A percentile compares a stretch with the other conserved stretches of the same genome.
Evolutionary conservation across 2,797 vertebrate species (phyloP).

Genomic region (Propithecus deckenii): DNA sequence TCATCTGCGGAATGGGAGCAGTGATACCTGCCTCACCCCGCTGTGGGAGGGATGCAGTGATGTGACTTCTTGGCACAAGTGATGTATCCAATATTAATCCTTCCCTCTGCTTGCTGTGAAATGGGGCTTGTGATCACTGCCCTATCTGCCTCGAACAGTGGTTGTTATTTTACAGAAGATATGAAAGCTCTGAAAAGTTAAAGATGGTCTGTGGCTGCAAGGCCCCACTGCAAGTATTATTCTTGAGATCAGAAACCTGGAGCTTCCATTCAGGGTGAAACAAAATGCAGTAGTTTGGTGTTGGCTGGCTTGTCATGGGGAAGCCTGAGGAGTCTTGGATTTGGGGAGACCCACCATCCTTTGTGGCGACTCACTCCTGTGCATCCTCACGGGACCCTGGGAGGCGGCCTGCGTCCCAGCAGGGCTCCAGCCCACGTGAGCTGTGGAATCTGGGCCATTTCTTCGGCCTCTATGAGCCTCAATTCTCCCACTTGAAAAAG

Average conservation of each 20-base stretch:
- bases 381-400: background rate
- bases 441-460: no score
- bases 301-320: background rate
- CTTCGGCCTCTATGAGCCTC: background rate
- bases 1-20: no score
- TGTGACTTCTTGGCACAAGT: background rate
- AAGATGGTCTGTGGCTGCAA: background rate
- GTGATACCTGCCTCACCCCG: rapidly evolving
- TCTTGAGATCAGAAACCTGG: background rate
- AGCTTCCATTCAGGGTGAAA: rapidly evolving
- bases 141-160: rapidly evolving
- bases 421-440: background rate
- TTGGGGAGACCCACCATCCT: rapidly evolving
- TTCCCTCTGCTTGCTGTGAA: background rate
- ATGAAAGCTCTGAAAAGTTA: no score
- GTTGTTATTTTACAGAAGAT: background rate
- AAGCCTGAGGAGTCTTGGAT: background rate
- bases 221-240: background rate
- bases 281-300: background rate
- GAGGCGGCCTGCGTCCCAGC: background rate
- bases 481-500: background rate
- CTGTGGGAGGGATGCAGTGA: background rate
- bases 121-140: background rate
- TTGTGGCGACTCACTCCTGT: background rate
- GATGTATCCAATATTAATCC: rapidly evolving